Evolutionary conservation across 35 echinoderm and acorn worm genomes (phyloP).

Genomic region (Nesometra sesokonis): DNA sequence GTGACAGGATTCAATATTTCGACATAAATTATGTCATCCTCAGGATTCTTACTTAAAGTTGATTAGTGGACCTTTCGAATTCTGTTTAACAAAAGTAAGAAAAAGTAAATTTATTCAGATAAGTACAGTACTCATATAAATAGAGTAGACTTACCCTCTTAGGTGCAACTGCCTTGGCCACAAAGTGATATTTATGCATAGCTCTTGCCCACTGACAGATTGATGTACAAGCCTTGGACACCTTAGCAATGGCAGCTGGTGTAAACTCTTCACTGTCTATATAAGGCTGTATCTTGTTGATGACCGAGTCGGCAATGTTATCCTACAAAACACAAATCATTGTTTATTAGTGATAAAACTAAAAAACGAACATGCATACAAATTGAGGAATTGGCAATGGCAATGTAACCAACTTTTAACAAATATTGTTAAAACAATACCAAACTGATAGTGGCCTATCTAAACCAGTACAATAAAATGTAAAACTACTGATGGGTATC

Average conservation of each 20-base stretch:
- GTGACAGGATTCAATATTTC: too few relatives aligned
- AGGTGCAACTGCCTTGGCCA: conserved; percentile 83
- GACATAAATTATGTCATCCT: too few relatives aligned
- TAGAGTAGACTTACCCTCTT: conserved; percentile 63
- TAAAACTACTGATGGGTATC: too few relatives aligned
- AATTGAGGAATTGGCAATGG: not conserved
- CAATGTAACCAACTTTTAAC: not conserved
- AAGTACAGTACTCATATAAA: not conserved
- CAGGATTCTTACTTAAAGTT: too few relatives aligned
- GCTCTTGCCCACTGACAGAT: conserved; percentile 93
- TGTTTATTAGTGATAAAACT: not conserved
- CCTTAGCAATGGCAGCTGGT: conserved; percentile 79
- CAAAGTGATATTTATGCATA: conserved; percentile 99
- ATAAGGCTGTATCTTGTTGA: conserved; percentile 85
- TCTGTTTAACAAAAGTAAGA: too few relatives aligned
- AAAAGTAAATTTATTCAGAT: too few relatives aligned
- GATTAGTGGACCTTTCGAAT: too few relatives aligned
- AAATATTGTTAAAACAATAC: not conserved
- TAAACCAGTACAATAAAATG: too few relatives aligned
- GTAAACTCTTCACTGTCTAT: conserved; percentile 93
- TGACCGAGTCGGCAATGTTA: conserved; percentile 77
- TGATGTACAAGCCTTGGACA: conserved; percentile 95
- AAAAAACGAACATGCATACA: too few relatives aligned
- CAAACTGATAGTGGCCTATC: too few relatives aligned
- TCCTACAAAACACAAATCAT: conserved; percentile 38